Evolutionary conservation across 1,140 invertebrate genomes (phyloP), one percentile per base, ranked within the genome.

Genomic region (Brachystomella parvula): DNA sequence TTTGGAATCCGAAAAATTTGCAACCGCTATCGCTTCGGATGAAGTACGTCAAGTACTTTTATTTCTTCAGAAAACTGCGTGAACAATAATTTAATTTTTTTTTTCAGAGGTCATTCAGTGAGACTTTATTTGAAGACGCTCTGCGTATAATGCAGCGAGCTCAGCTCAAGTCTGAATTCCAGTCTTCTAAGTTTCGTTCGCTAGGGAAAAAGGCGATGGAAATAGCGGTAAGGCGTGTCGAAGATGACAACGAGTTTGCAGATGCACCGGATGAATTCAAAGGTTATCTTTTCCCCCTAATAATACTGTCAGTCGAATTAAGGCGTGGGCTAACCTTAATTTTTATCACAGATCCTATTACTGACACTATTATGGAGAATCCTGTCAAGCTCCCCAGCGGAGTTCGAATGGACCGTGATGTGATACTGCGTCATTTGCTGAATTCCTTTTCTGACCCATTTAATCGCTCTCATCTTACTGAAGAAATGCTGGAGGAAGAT

Each of bases 401-500:
- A 65, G 91, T 90, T 74, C 83, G 97, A 2, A 96, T 98, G 92
- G 95, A 98, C 78, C 83, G 94, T 57, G 84, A 92, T 30, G 90
- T 96, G 67, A 98, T 99, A 61, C 84, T 92, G 69, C 83, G 90
- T 64, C 95, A 98, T 82, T 83, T 99, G 74, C 83, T 98, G 57
- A 97, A 96, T 78, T 96, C 93, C 72, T 88, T 87, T 71, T 96
- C 93, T 0, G 95, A 99, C 84, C 96, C 96, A 1, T 99, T 99
- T 80, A 98, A 94, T 77, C 81, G 96, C 47, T 92, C 96, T 77
- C 89, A 89, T 6, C 83, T 98, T 6, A 90, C 86, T 49, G 91
- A 93, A 80, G 89, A 93, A 68, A 88, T 92, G 84, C 82, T 96
- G 28, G 79, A 82, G 57, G 68, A 81, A 83, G 88, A 84, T 69